A percentile compares a stretch with the other conserved stretches of the same genome.
Conservation (phyloP, 2,888 invertebrate species). For the Macrosiphum euphorbiae region DNA sequence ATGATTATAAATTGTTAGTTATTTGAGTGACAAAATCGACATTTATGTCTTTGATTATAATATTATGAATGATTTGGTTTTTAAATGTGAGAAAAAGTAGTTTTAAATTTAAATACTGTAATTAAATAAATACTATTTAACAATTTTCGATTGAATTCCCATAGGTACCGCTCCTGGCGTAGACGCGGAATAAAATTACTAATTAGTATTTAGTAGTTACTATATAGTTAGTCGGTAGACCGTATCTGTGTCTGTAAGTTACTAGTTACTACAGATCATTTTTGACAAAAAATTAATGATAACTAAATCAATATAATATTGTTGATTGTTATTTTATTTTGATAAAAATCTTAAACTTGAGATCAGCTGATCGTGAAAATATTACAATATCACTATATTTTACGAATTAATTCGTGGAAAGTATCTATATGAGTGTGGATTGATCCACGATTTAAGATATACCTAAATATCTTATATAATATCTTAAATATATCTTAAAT, state of each 20-base stretch:
- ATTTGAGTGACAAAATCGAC: neutral
- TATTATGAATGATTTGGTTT: neutral
- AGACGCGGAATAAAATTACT: neutral
- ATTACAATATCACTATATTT: neutral
- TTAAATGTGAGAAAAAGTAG: neutral
- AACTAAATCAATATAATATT: slow-evolving; percentile 43
- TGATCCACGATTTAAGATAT: no score
- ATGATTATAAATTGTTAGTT: slow-evolving; percentile 27
- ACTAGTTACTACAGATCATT: no score
- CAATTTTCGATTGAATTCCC: neutral
- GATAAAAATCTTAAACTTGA: slow-evolving; percentile 32
- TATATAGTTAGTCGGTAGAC: no score
- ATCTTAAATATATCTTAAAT: no score
- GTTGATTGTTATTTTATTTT: slow-evolving; percentile 25
- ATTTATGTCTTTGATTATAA: neutral
- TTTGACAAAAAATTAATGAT: no score
- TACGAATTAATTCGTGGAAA: no score
- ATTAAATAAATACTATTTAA: neutral
- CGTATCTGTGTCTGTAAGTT: no score
- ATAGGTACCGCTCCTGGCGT: neutral
- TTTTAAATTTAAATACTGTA: neutral
- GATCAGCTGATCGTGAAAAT: slow-evolving; percentile 49
- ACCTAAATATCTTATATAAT: no score
- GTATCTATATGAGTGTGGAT: no score
- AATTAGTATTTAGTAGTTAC: neutral